A percentile compares a stretch with the other conserved stretches of the same genome.
These are phyloP conservation scores for Diprion similis DNA, from an alignment of 1,140 invertebrate species.

Conservation along the genomic window DNA sequence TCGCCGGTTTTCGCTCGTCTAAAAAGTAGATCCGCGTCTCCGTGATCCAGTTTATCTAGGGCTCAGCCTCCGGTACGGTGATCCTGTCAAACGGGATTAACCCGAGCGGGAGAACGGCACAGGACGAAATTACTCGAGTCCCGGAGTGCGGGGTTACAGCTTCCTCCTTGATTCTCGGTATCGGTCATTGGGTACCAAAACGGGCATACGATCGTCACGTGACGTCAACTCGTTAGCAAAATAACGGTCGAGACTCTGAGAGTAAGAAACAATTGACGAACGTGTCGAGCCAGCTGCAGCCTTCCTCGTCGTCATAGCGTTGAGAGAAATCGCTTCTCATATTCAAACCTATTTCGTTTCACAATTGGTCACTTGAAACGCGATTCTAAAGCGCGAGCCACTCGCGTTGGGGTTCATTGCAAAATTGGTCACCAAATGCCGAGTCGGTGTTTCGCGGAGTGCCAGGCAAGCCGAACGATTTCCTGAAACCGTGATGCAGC, in stretches of 20 bases:
- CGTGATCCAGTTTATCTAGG: constrained; percentile 1
- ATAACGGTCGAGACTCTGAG: not conserved
- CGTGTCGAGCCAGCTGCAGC: too few relatives aligned
- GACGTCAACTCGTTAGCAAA: constrained; percentile 3
- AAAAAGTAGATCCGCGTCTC: not conserved
- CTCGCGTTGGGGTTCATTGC: too few relatives aligned
- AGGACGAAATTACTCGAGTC: not conserved
- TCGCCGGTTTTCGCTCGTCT: not conserved
- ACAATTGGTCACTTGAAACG: too few relatives aligned
- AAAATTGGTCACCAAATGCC: too few relatives aligned
- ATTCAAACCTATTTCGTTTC: too few relatives aligned
- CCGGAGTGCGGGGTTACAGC: not conserved
- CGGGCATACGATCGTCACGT: not conserved
- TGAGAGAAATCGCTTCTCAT: too few relatives aligned
- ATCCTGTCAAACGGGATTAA: constrained; percentile 5
- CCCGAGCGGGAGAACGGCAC: not conserved
- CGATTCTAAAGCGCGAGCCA: too few relatives aligned
- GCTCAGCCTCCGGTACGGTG: not conserved
- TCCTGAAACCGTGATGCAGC: too few relatives aligned
- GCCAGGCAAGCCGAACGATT: too few relatives aligned
- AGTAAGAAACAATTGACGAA: not conserved
- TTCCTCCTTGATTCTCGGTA: not conserved
- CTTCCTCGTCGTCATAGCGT: too few relatives aligned
- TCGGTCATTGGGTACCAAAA: not conserved
- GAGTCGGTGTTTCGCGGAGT: too few relatives aligned